A percentile compares a stretch with the other conserved stretches of the same genome.
phyloP scores from a whole-genome alignment of 1,140 invertebrate species.

The Euglossa dilemma region DNA sequence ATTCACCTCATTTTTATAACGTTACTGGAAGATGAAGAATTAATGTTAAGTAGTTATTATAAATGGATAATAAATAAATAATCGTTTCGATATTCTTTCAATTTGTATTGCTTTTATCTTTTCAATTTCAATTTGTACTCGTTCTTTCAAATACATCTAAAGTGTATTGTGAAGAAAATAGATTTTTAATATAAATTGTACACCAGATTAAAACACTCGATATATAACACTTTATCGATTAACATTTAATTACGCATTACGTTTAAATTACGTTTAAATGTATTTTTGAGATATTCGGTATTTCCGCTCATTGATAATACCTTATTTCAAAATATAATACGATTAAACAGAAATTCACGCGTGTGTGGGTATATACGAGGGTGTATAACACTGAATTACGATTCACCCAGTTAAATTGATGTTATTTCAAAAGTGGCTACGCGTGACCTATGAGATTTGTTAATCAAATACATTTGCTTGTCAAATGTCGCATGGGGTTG shows the following conservation, averaged over 20 bases:
- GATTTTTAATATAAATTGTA: no score
- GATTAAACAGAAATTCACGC: neutral
- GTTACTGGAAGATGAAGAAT: no score
- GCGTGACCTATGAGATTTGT: conserved; percentile 54
- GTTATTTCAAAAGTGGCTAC: conserved; percentile 46
- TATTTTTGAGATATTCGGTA: neutral
- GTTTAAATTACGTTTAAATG: neutral
- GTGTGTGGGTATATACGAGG: neutral
- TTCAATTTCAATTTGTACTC: no score
- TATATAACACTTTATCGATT: no score
- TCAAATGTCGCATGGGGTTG: conserved; percentile 39
- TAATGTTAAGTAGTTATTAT: no score
- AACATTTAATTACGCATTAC: no score
- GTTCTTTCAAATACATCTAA: no score
- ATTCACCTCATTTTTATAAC: neutral
- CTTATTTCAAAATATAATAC: neutral
- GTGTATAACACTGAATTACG: conserved; percentile 27
- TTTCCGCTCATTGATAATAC: neutral
- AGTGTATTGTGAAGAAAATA: no score
- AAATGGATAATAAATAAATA: no score
- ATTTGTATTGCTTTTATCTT: no score
- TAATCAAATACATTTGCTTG: conserved; percentile 64
- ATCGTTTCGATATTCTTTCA: no score
- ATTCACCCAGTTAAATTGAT: conserved; percentile 25
- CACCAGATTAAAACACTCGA: no score